Conservation (phyloP, 2,888 invertebrate species). For the Helleia helle region DNA sequence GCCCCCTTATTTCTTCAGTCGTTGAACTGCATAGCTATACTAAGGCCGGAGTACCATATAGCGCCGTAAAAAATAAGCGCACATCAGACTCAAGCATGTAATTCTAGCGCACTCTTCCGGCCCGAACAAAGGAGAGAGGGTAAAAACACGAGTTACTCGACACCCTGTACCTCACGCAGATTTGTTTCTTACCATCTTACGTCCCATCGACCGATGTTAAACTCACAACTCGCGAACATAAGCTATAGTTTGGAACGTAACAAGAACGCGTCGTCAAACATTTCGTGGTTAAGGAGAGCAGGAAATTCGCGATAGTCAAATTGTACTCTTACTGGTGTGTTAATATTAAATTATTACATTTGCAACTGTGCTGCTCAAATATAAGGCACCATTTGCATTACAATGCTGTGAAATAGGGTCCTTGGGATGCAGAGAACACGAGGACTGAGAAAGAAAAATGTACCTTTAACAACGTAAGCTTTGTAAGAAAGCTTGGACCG, state of each 20-base stretch:
- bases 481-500: conserved; percentile 60
- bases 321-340: conserved; percentile 70
- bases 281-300: conserved; percentile 47
- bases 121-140: conserved; percentile 72
- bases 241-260: conserved; percentile 38
- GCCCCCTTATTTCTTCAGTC: conserved; percentile 64
- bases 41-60: conserved; percentile 66
- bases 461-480: conserved; percentile 70
- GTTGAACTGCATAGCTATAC: conserved; percentile 69
- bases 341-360: conserved; percentile 66
- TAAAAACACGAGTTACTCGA: conserved; percentile 75
- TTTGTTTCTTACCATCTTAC: conserved; percentile 63
- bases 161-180: conserved; percentile 72
- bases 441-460: conserved; percentile 73
- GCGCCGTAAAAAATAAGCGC: conserved; percentile 72
- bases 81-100: conserved; percentile 73
- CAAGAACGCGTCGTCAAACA: conserved; percentile 36
- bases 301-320: conserved; percentile 74
- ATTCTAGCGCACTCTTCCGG: conserved; percentile 74
- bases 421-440: conserved; percentile 56
- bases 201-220: conserved; percentile 38
- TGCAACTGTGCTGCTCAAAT: conserved; percentile 58
- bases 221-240: conserved; percentile 40
- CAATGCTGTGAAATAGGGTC: conserved; percentile 46
- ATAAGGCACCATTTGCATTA: conserved; percentile 63